phyloP scores from a whole-genome alignment of 2,888 invertebrate species.

The Agrotis segetum region DNA sequence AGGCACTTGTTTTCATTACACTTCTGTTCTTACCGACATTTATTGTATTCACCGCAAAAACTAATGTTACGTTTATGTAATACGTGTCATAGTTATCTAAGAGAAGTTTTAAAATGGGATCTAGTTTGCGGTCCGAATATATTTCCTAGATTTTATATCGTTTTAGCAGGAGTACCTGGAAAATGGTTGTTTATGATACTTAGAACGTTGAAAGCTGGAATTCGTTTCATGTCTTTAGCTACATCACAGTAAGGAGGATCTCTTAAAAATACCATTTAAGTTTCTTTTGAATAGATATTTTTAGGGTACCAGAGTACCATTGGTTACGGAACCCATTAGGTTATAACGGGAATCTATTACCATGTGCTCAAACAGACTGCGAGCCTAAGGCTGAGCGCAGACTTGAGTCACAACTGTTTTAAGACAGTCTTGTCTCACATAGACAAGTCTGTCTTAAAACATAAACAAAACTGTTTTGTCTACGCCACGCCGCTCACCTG shows the following conservation, averaged over 20 bases:
- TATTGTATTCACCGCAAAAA: constrained; percentile 66
- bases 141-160: constrained; percentile 7
- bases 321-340: too few species aligned
- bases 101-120: constrained; percentile 22
- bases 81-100: constrained; percentile 39
- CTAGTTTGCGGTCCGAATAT: constrained; percentile 20
- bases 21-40: constrained; percentile 68
- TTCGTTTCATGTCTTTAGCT: neutral
- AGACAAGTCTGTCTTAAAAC: too few species aligned
- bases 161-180: neutral
- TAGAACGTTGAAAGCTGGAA: neutral
- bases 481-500: too few species aligned
- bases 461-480: too few species aligned
- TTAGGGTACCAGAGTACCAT: too few species aligned
- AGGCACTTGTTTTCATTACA: constrained; percentile 84
- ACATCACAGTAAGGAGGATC: neutral
- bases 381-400: too few species aligned
- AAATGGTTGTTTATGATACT: constrained; percentile 17
- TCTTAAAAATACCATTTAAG: neutral
- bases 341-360: too few species aligned
- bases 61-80: constrained; percentile 54
- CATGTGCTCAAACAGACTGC: too few species aligned
- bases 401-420: too few species aligned
- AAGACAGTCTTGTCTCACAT: too few species aligned
- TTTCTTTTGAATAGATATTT: too few species aligned